Percentiles rank a stretch among this genome's conserved stretches.
Conservation (phyloP, 1,140 invertebrate genomes). For the Drosophila pectinifera region DNA sequence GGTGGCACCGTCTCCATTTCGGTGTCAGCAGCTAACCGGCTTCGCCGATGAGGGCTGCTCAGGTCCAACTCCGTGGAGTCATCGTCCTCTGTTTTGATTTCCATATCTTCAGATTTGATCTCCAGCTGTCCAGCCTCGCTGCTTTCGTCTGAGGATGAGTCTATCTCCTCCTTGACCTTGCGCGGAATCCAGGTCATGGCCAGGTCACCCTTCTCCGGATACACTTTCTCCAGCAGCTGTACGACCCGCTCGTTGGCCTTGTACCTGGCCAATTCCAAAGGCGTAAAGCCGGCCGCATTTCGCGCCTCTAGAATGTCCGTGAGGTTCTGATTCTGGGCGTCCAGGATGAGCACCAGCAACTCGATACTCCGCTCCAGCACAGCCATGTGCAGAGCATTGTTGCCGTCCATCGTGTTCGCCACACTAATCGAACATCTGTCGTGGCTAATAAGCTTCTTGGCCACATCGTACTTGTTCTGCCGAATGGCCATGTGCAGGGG, state of each 20-base stretch:
- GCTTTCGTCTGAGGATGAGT: conserved; percentile 69
- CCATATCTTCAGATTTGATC: conserved; percentile 51
- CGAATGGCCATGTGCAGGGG: conserved; percentile 86
- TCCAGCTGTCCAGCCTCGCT: conserved; percentile 48
- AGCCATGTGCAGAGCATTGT: conserved; percentile 87
- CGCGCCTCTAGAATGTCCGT: conserved; percentile 55
- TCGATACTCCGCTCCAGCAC: conserved; percentile 84
- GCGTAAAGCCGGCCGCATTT: conserved; percentile 69
- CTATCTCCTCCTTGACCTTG: conserved; percentile 67
- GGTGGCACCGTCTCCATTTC: neutral
- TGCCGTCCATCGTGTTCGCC: conserved; percentile 86
- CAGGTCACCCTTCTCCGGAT: conserved; percentile 50
- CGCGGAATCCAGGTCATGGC: conserved; percentile 71
- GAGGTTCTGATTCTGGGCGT: conserved; percentile 59
- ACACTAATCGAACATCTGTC: conserved; percentile 85
- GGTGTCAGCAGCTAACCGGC: neutral
- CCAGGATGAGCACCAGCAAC: conserved; percentile 86
- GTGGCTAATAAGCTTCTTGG: conserved; percentile 85
- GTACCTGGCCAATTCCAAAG: conserved; percentile 62
- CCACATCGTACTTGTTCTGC: conserved; percentile 85
- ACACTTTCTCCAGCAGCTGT: conserved; percentile 54
- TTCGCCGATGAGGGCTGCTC: neutral
- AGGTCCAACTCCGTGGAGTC: conserved; percentile 34
- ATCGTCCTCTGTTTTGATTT: conserved; percentile 30
- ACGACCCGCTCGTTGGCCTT: conserved; percentile 52